Evolutionary conservation across 2,113 vertebrate genomes (phyloP).

Genomic region (Gymnorhina tibicen): DNA sequence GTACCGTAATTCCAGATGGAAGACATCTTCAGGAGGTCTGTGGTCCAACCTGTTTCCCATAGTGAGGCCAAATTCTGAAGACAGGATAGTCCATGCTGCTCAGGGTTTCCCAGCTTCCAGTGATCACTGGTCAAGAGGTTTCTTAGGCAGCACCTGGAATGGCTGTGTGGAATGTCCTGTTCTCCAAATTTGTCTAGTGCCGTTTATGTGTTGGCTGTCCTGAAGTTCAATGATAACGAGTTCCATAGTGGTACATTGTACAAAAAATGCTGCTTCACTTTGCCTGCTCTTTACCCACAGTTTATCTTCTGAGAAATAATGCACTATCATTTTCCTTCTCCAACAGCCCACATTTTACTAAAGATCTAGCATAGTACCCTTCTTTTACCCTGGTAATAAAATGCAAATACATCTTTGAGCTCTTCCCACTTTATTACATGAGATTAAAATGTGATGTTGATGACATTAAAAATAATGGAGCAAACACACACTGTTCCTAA

Average conservation of each 20-base stretch:
- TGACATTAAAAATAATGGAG: conserved; percentile 30
- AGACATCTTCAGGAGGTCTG: neutral
- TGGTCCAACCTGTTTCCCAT: neutral
- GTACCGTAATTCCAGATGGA: neutral
- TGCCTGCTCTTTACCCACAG: neutral
- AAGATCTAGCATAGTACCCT: neutral
- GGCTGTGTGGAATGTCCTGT: neutral
- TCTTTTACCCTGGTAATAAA: neutral
- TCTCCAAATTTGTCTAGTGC: neutral
- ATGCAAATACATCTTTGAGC: neutral
- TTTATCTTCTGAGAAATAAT: neutral
- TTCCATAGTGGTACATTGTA: neutral
- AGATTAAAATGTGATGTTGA: conserved; percentile 7
- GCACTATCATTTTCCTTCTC: neutral
- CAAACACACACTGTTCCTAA: neutral
- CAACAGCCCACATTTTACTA: neutral
- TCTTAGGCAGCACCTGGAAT: neutral
- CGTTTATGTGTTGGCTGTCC: neutral
- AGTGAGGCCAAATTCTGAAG: neutral
- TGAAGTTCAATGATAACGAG: neutral
- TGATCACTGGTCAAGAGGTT: neutral
- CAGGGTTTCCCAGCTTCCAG: neutral
- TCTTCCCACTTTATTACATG: neutral
- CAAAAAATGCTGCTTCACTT: neutral
- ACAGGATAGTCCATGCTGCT: neutral